Percentiles rank a stretch among this genome's conserved stretches.
Evolutionary conservation across 2,113 vertebrate genomes (phyloP).

Genomic region (Brachyistius frenatus): DNA sequence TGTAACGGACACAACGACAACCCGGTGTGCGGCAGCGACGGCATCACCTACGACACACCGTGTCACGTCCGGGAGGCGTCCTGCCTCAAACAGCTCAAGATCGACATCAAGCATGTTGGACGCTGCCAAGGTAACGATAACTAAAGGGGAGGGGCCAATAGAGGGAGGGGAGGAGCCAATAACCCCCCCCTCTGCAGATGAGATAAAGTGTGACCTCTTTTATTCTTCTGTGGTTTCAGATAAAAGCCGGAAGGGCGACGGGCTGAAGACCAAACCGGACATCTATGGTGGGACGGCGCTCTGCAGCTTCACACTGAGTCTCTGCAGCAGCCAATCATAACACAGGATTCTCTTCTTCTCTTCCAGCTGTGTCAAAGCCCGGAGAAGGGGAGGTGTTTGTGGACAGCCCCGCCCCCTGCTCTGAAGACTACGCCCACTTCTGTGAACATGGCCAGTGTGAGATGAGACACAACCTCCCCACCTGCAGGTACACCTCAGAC

Average conservation of each 20-base stretch:
- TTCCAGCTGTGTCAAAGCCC: constrained; percentile 88
- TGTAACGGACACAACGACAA: constrained; percentile 98
- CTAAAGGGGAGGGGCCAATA: too few relatives aligned
- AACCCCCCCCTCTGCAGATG: too few relatives aligned
- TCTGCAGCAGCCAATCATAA: constrained; percentile 30
- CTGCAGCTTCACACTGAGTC: not conserved
- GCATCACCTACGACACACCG: constrained; percentile 94
- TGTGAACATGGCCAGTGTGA: constrained; percentile 97
- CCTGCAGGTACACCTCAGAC: constrained; percentile 88
- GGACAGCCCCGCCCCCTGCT: constrained; percentile 90
- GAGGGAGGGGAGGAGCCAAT: too few relatives aligned
- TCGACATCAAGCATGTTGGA: constrained; percentile 95
- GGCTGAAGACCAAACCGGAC: constrained; percentile 75
- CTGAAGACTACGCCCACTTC: constrained; percentile 91
- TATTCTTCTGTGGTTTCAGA: constrained; percentile 72
- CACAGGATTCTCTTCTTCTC: not conserved
- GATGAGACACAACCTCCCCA: constrained; percentile 92
- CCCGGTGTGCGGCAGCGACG: constrained; percentile 94
- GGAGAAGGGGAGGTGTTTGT: constrained; percentile 89
- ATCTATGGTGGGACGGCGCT: constrained; percentile 63
- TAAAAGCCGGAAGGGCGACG: constrained; percentile 80
- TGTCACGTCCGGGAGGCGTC: constrained; percentile 97
- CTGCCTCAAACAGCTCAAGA: constrained; percentile 96
- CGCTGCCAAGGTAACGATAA: constrained; percentile 90
- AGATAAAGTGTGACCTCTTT: too few relatives aligned